These are phyloP conservation scores for Stenodema calcarata DNA, from an alignment of 2,888 invertebrate genomes.

Conservation along the genomic window DNA sequence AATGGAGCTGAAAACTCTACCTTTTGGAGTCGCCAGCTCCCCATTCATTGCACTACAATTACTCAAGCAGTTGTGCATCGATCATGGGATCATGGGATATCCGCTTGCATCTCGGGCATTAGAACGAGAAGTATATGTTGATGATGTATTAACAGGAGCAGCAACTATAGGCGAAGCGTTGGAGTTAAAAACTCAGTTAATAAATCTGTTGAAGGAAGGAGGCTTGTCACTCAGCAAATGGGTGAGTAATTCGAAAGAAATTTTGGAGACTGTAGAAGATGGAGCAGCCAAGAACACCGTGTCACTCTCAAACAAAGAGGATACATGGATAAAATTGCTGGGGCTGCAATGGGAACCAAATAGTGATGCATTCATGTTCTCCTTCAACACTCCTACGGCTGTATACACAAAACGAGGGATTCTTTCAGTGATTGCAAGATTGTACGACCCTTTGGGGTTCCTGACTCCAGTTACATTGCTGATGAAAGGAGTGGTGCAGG, in stretches of 20 bases:
- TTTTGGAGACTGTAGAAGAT: neutral
- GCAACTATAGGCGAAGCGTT: neutral
- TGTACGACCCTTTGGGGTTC: conserved; percentile 4
- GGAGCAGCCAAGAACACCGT: neutral
- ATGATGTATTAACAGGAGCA: neutral
- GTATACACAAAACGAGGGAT: neutral
- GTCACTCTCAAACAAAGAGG: neutral
- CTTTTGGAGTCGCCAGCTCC: neutral
- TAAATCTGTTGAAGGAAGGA: no score
- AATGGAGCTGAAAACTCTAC: neutral
- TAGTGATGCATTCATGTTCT: neutral
- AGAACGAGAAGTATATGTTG: neutral
- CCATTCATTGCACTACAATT: neutral
- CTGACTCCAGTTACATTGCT: neutral
- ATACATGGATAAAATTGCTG: neutral
- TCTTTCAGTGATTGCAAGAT: neutral
- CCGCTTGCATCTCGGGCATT: neutral
- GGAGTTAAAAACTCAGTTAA: neutral
- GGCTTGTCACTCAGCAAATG: conserved; percentile 9
- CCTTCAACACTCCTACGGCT: neutral
- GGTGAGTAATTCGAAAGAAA: neutral
- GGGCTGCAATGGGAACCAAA: neutral
- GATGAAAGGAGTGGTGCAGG: neutral
- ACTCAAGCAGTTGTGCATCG: neutral
- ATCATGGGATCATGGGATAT: neutral